A percentile compares a stretch with the other conserved stretches of the same genome.
Evolutionary conservation across 2,888 invertebrate genomes (phyloP).

Genomic region (Pemphredon lugubris): DNA sequence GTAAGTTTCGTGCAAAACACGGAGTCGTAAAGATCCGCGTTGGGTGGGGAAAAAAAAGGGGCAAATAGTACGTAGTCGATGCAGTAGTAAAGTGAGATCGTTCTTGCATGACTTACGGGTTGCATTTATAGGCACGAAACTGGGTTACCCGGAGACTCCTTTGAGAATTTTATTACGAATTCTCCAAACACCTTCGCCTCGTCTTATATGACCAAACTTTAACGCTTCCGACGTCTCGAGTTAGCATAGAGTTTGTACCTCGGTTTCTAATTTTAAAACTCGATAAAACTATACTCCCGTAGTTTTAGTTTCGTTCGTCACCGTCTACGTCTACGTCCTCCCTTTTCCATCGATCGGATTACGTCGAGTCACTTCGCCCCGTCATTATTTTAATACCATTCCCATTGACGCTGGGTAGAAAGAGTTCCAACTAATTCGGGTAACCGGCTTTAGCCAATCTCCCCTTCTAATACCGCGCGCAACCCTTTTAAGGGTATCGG

Average conservation of each 20-base stretch:
- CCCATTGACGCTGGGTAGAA: neutral
- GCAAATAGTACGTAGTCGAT: slow-evolving; percentile 49
- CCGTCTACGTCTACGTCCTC: neutral
- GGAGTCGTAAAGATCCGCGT: slow-evolving; percentile 42
- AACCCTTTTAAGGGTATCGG: slow-evolving; percentile 30
- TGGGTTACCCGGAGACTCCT: slow-evolving; percentile 66
- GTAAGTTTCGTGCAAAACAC: slow-evolving; percentile 30
- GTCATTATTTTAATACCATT: neutral
- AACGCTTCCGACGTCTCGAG: slow-evolving; percentile 44
- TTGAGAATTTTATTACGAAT: slow-evolving; percentile 67
- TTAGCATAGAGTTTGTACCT: slow-evolving; percentile 30
- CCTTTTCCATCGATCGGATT: no score
- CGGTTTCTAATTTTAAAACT: slow-evolving; percentile 32
- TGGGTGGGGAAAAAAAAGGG: slow-evolving; percentile 26
- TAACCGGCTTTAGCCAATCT: slow-evolving; percentile 21
- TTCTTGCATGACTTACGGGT: slow-evolving; percentile 63
- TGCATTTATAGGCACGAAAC: slow-evolving; percentile 62
- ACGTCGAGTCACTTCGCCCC: no score
- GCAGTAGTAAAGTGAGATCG: slow-evolving; percentile 58
- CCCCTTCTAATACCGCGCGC: neutral
- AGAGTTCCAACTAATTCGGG: slow-evolving; percentile 15
- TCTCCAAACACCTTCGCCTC: slow-evolving; percentile 35
- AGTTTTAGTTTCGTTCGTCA: neutral
- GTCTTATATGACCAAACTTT: slow-evolving; percentile 56
- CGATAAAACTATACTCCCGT: slow-evolving; percentile 7